Percentiles rank a stretch among this genome's conserved stretches.
Evolutionary conservation across 1,140 invertebrate species (phyloP).

Genomic region (Cyclargus thomasi): DNA sequence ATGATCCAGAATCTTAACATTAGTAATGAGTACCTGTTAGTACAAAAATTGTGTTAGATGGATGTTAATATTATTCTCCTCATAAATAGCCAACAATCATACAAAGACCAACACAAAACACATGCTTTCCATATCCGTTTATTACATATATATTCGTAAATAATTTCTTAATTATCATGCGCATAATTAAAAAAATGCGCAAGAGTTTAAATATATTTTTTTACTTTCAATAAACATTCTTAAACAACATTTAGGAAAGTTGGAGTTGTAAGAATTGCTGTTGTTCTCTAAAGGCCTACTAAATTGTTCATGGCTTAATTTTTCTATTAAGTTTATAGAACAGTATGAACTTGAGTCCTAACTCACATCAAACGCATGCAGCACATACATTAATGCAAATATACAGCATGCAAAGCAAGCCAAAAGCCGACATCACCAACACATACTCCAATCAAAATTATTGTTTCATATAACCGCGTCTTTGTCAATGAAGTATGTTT

Average conservation of each 20-base stretch:
- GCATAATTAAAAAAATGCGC: neutral
- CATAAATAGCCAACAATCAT: neutral
- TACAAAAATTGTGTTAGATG: neutral
- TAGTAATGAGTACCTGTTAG: neutral
- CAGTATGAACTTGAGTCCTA: neutral
- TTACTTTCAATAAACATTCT: neutral
- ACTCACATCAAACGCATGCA: slow-evolving; percentile 5
- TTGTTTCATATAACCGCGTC: neutral
- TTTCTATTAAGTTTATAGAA: neutral
- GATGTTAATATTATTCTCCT: neutral
- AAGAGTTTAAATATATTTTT: neutral
- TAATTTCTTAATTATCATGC: neutral
- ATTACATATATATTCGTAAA: neutral
- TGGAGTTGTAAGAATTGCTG: neutral
- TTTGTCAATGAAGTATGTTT: too few relatives aligned
- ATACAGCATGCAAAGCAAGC: slow-evolving; percentile 29
- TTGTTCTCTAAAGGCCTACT: neutral
- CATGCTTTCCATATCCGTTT: slow-evolving; percentile 6
- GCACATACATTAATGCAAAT: slow-evolving; percentile 21
- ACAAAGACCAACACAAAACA: neutral
- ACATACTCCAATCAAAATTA: neutral
- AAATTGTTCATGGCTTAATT: neutral
- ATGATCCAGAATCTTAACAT: neutral
- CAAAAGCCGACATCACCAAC: slow-evolving; percentile 20
- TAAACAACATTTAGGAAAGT: neutral